These are phyloP conservation scores for Gambusia yucatana DNA, from an alignment of 2,797 vertebrate genomes.

Conservation along the genomic window DNA sequence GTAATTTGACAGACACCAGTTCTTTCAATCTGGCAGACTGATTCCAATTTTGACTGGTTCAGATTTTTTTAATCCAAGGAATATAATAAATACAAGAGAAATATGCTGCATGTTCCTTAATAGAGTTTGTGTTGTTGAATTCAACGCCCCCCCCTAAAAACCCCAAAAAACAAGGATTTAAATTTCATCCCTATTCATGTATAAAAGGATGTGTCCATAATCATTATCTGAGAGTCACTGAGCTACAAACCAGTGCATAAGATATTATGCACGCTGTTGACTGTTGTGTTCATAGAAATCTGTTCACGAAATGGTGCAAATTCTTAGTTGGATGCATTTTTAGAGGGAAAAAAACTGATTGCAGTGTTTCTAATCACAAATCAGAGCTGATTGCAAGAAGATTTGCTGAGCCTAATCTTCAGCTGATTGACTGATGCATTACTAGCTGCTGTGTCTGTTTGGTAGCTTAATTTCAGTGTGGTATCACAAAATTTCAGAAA, in stretches of 20 bases:
- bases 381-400: neutral
- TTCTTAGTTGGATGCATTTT: neutral
- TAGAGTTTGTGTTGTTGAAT: neutral
- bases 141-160: no score
- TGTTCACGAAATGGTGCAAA: neutral
- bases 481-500: neutral
- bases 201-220: neutral
- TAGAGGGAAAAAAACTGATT: neutral
- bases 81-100: neutral
- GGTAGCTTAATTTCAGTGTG: neutral
- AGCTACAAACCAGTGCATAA: neutral
- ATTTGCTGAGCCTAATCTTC: neutral
- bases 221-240: neutral
- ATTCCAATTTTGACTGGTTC: neutral
- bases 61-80: neutral
- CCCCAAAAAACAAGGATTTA: neutral
- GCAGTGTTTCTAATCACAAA: neutral
- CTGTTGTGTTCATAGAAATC: neutral
- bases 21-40: neutral
- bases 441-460: neutral
- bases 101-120: neutral
- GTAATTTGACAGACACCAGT: neutral
- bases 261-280: neutral
- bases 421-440: neutral
- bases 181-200: neutral